A percentile compares a stretch with the other conserved stretches of the same genome.
phyloP scores from a whole-genome alignment of 2,113 vertebrate genomes.

The Callorhinus ursinus region DNA sequence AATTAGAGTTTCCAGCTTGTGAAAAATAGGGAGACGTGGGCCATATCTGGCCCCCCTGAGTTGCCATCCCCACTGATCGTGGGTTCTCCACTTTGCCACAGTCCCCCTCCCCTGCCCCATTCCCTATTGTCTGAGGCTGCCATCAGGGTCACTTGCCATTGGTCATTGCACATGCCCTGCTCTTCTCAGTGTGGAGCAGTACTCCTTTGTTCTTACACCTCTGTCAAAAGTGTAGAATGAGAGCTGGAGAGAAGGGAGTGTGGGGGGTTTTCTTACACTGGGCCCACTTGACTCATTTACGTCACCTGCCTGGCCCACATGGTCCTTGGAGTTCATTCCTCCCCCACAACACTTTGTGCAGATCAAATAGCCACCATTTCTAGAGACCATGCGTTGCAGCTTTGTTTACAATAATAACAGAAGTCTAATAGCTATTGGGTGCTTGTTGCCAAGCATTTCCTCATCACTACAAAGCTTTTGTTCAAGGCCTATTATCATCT shows the following conservation, averaged over 20 bases:
- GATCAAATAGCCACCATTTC: background rate
- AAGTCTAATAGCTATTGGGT: background rate
- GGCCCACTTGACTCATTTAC: rapidly evolving
- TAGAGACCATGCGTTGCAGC: background rate
- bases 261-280: background rate
- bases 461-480: background rate
- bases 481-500: background rate
- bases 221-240: background rate
- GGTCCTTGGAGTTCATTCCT: no score
- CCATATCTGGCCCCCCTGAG: background rate
- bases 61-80: rapidly evolving
- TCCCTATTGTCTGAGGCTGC: background rate
- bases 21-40: rapidly evolving
- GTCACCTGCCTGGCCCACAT: rapidly evolving
- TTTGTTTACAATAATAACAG: background rate
- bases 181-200: background rate
- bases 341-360: background rate
- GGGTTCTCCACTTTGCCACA: background rate
- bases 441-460: background rate
- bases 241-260: background rate
- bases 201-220: background rate
- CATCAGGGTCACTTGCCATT: background rate
- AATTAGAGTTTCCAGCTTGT: background rate
- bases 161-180: background rate
- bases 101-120: background rate